Evolutionary conservation across 1,140 invertebrate species (phyloP).

Genomic region (Steinernema feltiae): DNA sequence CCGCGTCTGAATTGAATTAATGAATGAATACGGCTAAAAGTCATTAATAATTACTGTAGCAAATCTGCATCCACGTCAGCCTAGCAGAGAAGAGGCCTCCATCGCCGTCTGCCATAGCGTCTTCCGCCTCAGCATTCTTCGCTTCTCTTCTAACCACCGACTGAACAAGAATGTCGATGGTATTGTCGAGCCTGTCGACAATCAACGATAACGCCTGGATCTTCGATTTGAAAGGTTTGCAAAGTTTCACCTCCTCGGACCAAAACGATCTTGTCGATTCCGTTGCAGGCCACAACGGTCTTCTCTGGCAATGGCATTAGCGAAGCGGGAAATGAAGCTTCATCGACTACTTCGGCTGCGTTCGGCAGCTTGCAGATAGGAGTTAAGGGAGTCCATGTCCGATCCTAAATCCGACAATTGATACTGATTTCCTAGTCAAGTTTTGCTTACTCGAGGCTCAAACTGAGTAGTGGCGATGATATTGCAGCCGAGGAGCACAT

Average conservation of each 20-base stretch:
- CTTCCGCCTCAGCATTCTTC: not conserved
- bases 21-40: too few relatives aligned
- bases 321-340: not conserved
- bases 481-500: not conserved
- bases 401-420: not conserved
- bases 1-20: not conserved
- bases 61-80: not conserved
- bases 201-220: not conserved
- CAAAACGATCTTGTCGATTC: not conserved
- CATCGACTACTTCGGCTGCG: not conserved
- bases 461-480: not conserved
- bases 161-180: too few relatives aligned
- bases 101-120: not conserved
- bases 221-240: not conserved
- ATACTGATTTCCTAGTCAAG: not conserved
- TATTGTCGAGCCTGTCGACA: not conserved
- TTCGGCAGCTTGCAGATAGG: not conserved
- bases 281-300: not conserved
- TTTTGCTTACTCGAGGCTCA: not conserved
- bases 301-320: not conserved
- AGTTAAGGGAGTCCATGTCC: not conserved
- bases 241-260: not conserved
- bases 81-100: not conserved
- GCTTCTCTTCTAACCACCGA: too few relatives aligned
- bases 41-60: too few relatives aligned